These are phyloP conservation scores for Xiphydria camelus DNA, from an alignment of 2,888 invertebrate species.

Conservation along the genomic window DNA sequence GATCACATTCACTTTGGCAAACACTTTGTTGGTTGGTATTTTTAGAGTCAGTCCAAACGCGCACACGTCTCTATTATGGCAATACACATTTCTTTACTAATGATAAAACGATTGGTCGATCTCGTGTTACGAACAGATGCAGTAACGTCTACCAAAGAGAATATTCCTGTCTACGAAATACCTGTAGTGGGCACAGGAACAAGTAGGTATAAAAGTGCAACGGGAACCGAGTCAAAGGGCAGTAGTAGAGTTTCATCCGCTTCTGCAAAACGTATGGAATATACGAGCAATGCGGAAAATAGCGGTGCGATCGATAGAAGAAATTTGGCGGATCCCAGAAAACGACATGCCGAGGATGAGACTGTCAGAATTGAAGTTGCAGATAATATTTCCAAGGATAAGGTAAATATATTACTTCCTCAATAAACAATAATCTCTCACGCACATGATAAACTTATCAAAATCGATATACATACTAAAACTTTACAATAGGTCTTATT, in stretches of 20 bases:
- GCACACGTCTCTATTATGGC: too few species aligned
- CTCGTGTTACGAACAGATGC: slow-evolving; percentile 33
- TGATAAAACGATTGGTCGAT: neutral
- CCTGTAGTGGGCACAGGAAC: slow-evolving; percentile 13
- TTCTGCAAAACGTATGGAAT: slow-evolving; percentile 28
- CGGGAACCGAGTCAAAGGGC: slow-evolving; percentile 39
- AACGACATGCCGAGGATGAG: slow-evolving; percentile 30
- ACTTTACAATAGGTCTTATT: slow-evolving; percentile 52
- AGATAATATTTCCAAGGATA: slow-evolving; percentile 27
- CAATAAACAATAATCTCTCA: slow-evolving; percentile 6
- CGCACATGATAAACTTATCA: neutral
- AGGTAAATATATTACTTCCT: slow-evolving; percentile 27
- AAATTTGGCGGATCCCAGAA: slow-evolving; percentile 19
- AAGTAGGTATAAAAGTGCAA: slow-evolving; percentile 32
- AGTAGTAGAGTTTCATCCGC: slow-evolving; percentile 30
- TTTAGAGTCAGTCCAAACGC: too few species aligned
- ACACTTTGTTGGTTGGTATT: slow-evolving; percentile 57
- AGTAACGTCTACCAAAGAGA: slow-evolving; percentile 43
- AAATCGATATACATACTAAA: neutral
- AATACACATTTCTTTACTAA: too few species aligned
- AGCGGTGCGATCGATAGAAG: slow-evolving; percentile 22
- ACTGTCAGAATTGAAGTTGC: slow-evolving; percentile 26
- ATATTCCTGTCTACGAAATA: slow-evolving; percentile 40
- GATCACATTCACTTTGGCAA: slow-evolving; percentile 60
- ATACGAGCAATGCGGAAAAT: slow-evolving; percentile 24